These are phyloP conservation scores for Diorhabda elongata DNA, from an alignment of 1,140 invertebrate genomes.

Conservation along the genomic window DNA sequence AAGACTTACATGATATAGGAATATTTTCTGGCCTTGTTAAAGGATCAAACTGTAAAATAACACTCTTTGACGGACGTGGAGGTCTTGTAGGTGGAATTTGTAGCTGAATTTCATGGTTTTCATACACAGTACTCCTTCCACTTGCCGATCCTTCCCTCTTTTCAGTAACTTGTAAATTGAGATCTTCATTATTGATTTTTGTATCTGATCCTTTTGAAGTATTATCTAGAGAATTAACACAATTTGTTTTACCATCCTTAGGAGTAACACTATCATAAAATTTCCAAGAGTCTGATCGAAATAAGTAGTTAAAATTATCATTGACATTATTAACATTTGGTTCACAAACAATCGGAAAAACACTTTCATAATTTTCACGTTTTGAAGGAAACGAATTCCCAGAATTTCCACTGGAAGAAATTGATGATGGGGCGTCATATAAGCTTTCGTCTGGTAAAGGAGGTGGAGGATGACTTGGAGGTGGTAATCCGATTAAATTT, in stretches of 20 bases:
- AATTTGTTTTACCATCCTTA: constrained; percentile 32
- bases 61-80: constrained; percentile 37
- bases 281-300: constrained; percentile 54
- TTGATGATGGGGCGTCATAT: constrained; percentile 54
- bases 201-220: background rate
- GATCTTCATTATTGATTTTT: constrained; percentile 15
- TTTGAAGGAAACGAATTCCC: constrained; percentile 42
- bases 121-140: constrained; percentile 35
- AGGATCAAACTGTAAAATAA: constrained; percentile 46
- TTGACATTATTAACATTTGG: constrained; percentile 44
- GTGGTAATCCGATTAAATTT: constrained; percentile 48
- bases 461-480: constrained; percentile 56
- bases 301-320: constrained; percentile 30
- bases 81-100: constrained; percentile 18
- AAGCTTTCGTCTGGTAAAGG: constrained; percentile 56
- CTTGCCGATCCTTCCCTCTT: constrained; percentile 24
- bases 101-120: constrained; percentile 12
- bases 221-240: background rate
- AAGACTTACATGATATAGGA: too few species aligned
- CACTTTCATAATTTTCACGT: constrained; percentile 43
- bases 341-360: constrained; percentile 48
- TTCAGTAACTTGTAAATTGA: constrained; percentile 26
- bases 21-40: constrained; percentile 17
- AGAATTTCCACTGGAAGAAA: constrained; percentile 46
- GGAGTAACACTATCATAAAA: constrained; percentile 51